These are phyloP conservation scores for Potamarius usumacintae DNA, from an alignment of 2,113 vertebrate genomes.

Conservation along the genomic window DNA sequence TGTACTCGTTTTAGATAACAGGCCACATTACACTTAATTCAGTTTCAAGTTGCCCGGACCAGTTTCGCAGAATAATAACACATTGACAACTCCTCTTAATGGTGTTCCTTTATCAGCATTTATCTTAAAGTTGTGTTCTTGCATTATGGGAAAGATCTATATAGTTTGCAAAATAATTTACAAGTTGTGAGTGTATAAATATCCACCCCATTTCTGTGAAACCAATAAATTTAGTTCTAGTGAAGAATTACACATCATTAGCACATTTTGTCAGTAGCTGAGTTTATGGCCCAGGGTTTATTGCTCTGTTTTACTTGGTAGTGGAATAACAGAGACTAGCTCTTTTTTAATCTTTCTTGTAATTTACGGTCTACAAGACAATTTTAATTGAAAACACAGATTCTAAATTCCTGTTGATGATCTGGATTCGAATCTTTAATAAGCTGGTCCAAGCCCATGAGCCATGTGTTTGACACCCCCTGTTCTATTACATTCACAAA, in stretches of 20 bases:
- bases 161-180: not conserved
- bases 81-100: not conserved
- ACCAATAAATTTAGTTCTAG: not conserved
- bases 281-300: not conserved
- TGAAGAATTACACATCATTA: not conserved
- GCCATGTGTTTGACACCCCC: not conserved
- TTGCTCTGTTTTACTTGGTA: not conserved
- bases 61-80: not conserved
- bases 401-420: not conserved
- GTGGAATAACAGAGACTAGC: not conserved
- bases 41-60: not conserved
- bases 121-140: not conserved
- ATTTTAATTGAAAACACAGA: not conserved
- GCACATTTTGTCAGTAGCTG: not conserved
- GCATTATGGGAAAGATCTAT: not conserved
- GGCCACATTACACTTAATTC: not conserved
- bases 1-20: not conserved
- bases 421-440: not conserved
- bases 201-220: not conserved
- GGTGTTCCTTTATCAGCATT: not conserved
- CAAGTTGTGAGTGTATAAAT: not conserved
- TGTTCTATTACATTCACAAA: not conserved
- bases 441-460: not conserved
- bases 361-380: not conserved
- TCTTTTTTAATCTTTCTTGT: not conserved